Evolutionary conservation across 2,797 vertebrate species (phyloP), one percentile per base, ranked within the genome.

Genomic region (Pangasius macronema): DNA sequence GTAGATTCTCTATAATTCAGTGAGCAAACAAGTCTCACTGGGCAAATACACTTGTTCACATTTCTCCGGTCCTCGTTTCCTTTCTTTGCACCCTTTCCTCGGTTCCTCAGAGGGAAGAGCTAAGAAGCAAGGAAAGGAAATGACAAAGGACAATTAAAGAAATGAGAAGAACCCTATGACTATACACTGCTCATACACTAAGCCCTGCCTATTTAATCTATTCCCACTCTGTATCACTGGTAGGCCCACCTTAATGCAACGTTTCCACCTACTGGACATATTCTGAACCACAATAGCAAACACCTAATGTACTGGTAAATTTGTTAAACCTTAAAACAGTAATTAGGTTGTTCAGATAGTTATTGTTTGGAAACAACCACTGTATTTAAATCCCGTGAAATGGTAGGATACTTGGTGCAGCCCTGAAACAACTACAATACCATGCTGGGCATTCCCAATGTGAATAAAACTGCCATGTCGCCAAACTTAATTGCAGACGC

Each of bases 261-360:
- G 39, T 82, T 82, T 18, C 24, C 59, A 65, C 39, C 46, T 65
- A 82, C 27, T 65, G 61, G 61, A 33, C 42, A 67, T 49, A 30
- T 49, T 82, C n/a, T 65, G 39, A 20, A 65, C 14, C 42, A 82
- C 42, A 65, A 82, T 5, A 49, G 61, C 42, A 53, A 83, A 83
- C 8, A 10, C 1, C 7, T 65, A 49, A 20, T 82, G 59, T 82
- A 63, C 63, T 83, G 18, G 9, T 33, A 51, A 51, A 46, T 33
- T 67, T 3, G 33, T 51, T 30, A 9, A 46, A 42, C 13, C 20
- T 80, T 42, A 55, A 39, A 46, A 82, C 3, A 51, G 4, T 22
- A 67, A 68, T 49, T 22, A 49, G 7, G 0, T 67, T 33, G n/a
- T 6, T 33, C 0, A 67, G 33, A 33, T 67, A 33, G 14, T n/a